phyloP scores from a whole-genome alignment of 2,113 vertebrate genomes.

The Tympanuchus pallidicinctus region DNA sequence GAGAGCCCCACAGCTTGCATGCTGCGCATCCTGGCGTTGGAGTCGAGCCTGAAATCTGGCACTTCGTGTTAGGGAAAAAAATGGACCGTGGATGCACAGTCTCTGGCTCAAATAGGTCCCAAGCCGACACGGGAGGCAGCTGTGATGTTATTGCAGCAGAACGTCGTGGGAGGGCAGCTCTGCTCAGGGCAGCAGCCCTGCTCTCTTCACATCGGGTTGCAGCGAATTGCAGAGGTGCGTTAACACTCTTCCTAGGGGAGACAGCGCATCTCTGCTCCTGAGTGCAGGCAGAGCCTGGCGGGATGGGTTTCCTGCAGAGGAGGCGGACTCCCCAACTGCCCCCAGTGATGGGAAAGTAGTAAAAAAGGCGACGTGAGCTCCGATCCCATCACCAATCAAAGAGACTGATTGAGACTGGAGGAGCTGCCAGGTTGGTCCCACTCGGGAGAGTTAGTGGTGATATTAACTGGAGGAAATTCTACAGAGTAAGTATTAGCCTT shows the following conservation, averaged over 20 bases:
- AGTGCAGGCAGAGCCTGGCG: fast-evolving
- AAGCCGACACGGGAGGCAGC: not conserved
- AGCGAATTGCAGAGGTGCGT: not conserved
- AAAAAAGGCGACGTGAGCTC: not conserved
- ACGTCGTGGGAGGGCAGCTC: not conserved
- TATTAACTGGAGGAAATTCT: constrained; percentile 52
- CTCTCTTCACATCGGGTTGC: fast-evolving
- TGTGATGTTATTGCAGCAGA: not conserved
- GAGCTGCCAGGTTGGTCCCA: not conserved
- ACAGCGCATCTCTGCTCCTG: not conserved
- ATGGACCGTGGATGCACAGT: fast-evolving
- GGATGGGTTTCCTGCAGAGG: not conserved
- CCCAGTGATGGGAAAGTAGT: not conserved
- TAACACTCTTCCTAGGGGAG: not conserved
- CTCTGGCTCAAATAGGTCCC: not conserved
- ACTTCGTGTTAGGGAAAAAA: not conserved
- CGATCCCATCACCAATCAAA: not conserved
- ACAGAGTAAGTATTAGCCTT: constrained; percentile 38
- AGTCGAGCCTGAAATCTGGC: not conserved
- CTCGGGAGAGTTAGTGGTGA: not conserved
- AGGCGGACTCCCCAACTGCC: not conserved
- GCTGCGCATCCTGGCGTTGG: fast-evolving
- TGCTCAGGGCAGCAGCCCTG: not conserved
- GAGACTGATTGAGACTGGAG: not conserved
- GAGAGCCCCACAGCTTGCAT: not conserved